Percentiles rank a stretch among this genome's conserved stretches.
Evolutionary conservation across 2,113 vertebrate genomes (phyloP).

Genomic region (Merops nubicus): DNA sequence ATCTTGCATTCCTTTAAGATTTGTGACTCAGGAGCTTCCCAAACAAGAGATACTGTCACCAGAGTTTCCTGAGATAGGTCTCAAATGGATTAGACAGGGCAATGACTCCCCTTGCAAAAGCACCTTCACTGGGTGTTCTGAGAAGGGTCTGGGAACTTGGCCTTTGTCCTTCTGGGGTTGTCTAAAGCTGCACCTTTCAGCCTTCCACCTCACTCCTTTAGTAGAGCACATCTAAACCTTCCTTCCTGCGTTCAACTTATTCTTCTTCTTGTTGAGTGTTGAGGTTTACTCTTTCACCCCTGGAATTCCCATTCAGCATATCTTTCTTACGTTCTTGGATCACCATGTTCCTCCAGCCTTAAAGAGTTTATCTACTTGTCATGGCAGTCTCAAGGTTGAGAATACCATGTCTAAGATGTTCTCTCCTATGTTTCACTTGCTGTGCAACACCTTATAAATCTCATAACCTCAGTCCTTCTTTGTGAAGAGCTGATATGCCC

Average conservation of each 20-base stretch:
- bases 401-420: not conserved
- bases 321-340: not conserved
- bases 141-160: not conserved
- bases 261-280: not conserved
- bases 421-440: not conserved
- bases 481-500: not conserved
- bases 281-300: not conserved
- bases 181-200: not conserved
- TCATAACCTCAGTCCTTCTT: not conserved
- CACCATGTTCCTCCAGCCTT: not conserved
- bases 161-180: not conserved
- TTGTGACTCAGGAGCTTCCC: not conserved
- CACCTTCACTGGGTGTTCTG: not conserved
- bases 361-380: not conserved
- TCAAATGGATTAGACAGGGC: not conserved
- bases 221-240: not conserved
- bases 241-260: not conserved
- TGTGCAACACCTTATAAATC: not conserved
- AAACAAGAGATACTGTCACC: not conserved
- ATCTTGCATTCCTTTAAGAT: not conserved
- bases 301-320: not conserved
- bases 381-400: not conserved
- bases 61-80: not conserved
- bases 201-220: not conserved
- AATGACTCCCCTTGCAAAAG: not conserved